Evolutionary conservation across 2,888 invertebrate genomes (phyloP).

Genomic region (Spicauda simplicius): DNA sequence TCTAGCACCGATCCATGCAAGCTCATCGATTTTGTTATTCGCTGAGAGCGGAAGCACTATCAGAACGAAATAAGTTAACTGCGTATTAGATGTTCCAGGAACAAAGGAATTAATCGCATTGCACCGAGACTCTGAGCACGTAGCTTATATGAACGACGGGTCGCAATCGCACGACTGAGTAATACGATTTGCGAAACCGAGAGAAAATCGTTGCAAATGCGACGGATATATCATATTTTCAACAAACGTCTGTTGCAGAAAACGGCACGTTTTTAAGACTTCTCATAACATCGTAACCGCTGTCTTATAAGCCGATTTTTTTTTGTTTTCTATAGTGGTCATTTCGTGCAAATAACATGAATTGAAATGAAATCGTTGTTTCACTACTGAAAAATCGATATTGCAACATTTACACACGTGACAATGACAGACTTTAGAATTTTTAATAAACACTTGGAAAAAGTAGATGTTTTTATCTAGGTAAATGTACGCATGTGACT

Average conservation of each 20-base stretch:
- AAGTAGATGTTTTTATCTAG: too few relatives aligned
- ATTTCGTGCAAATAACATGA: too few relatives aligned
- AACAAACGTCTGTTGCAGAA: not conserved
- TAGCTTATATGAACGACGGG: conserved; percentile 35
- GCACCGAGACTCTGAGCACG: conserved; percentile 41
- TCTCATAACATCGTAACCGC: not conserved
- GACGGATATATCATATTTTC: conserved; percentile 16
- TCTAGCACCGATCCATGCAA: conserved; percentile 29
- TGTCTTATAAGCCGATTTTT: too few relatives aligned
- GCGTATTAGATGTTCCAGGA: conserved; percentile 49
- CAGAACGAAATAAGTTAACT: conserved; percentile 46
- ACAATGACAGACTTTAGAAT: too few relatives aligned
- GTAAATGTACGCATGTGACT: too few relatives aligned
- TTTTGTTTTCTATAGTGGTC: too few relatives aligned
- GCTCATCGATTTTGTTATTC: conserved; percentile 32
- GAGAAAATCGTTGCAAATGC: conserved; percentile 9
- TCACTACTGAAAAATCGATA: too few relatives aligned
- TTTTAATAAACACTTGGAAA: too few relatives aligned
- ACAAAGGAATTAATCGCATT: conserved; percentile 43
- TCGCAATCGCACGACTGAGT: conserved; percentile 26
- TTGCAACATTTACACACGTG: too few relatives aligned
- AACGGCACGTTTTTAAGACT: not conserved
- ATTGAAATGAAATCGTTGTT: too few relatives aligned
- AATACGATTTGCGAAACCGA: conserved; percentile 25
- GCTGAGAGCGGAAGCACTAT: conserved; percentile 36